These are phyloP conservation scores for Sturnira hondurensis DNA, from an alignment of 2,113 vertebrate species.

Conservation along the genomic window DNA sequence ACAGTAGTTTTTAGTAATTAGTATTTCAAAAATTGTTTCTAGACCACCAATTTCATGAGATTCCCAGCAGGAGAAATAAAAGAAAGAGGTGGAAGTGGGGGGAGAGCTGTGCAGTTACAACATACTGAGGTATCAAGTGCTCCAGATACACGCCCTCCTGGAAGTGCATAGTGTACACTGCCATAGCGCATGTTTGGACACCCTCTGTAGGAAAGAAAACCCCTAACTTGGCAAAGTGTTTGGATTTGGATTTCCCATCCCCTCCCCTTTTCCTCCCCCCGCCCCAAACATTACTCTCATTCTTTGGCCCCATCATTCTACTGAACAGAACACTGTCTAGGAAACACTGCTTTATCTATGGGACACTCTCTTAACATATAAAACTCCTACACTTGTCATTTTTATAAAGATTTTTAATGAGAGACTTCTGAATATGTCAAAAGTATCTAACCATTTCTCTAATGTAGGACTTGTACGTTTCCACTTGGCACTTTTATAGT, in stretches of 20 bases:
- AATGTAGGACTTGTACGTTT: background rate
- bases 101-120: background rate
- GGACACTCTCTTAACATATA: background rate
- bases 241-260: background rate
- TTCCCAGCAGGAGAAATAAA: background rate
- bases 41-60: background rate
- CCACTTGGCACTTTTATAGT: background rate
- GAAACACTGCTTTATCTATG: background rate
- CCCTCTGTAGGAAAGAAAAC: background rate
- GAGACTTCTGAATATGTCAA: background rate
- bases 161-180: background rate
- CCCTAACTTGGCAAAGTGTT: background rate
- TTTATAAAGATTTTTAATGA: slow-evolving; percentile 1
- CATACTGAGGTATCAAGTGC: background rate
- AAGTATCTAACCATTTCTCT: background rate
- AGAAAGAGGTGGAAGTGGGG: background rate
- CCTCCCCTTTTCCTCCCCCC: fast-evolving
- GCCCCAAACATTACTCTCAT: background rate
- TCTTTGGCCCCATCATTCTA: background rate
- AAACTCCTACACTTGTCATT: background rate
- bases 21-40: background rate
- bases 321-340: background rate
- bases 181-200: background rate
- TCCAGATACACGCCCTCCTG: background rate
- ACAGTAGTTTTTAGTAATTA: background rate